These are phyloP conservation scores for Python bivittatus DNA, from an alignment of 2,113 vertebrate genomes.

Conservation along the genomic window DNA sequence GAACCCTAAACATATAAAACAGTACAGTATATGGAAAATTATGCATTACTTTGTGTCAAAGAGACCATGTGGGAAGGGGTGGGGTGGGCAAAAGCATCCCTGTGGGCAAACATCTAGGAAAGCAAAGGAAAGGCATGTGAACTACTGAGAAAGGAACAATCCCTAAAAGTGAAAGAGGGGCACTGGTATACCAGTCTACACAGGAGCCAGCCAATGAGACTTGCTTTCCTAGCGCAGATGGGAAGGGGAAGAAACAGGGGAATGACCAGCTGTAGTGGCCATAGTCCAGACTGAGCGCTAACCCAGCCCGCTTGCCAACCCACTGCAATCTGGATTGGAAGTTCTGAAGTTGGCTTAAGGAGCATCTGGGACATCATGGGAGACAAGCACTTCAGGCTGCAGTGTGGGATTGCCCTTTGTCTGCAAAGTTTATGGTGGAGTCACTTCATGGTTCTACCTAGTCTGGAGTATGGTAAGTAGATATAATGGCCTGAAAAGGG, in stretches of 20 bases:
- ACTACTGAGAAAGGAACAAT: neutral
- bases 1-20: neutral
- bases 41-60: neutral
- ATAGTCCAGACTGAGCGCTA: neutral
- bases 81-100: neutral
- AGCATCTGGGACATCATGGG: neutral
- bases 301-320: neutral
- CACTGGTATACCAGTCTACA: neutral
- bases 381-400: neutral
- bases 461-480: neutral
- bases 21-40: neutral
- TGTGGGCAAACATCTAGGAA: neutral
- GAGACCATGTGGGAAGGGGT: neutral
- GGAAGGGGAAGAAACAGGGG: neutral
- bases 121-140: neutral
- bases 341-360: neutral
- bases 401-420: neutral
- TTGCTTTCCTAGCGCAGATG: neutral
- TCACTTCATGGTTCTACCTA: neutral
- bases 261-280: neutral
- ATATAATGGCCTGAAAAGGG: neutral
- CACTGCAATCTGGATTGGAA: neutral
- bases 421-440: neutral
- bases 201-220: neutral
- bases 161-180: neutral